Conservation (phyloP, 92 coral and sea anemone species). For the Epizoanthus rinbou region DNA sequence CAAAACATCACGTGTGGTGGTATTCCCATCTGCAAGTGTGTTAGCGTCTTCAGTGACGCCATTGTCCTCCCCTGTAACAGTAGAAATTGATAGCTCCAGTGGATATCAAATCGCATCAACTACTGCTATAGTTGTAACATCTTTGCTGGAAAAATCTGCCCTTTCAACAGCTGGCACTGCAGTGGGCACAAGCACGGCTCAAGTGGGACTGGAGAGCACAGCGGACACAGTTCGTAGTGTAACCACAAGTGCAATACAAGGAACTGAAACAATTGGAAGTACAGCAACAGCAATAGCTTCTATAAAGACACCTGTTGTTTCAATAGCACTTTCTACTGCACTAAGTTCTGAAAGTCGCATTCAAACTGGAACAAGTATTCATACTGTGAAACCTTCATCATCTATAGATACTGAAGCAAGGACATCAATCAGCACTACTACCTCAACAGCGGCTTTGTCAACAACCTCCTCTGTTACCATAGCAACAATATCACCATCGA, state of each 20-base stretch:
- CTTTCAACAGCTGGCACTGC: neutral
- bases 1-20: too few relatives aligned
- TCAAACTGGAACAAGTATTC: neutral
- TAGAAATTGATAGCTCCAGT: too few relatives aligned
- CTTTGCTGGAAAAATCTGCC: neutral
- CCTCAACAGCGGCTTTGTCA: neutral
- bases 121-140: neutral
- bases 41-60: too few relatives aligned
- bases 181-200: neutral
- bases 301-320: neutral
- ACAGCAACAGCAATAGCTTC: neutral
- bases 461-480: neutral
- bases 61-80: too few relatives aligned
- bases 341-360: neutral
- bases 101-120: neutral
- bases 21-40: too few relatives aligned
- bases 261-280: neutral
- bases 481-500: neutral
- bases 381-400: neutral
- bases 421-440: neutral
- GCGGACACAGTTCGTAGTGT: neutral
- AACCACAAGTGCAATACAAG: neutral
- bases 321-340: neutral
- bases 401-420: neutral
- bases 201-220: neutral